These are phyloP conservation scores for Plemyria rubiginata DNA, from an alignment of 2,888 invertebrate genomes.

Conservation along the genomic window DNA sequence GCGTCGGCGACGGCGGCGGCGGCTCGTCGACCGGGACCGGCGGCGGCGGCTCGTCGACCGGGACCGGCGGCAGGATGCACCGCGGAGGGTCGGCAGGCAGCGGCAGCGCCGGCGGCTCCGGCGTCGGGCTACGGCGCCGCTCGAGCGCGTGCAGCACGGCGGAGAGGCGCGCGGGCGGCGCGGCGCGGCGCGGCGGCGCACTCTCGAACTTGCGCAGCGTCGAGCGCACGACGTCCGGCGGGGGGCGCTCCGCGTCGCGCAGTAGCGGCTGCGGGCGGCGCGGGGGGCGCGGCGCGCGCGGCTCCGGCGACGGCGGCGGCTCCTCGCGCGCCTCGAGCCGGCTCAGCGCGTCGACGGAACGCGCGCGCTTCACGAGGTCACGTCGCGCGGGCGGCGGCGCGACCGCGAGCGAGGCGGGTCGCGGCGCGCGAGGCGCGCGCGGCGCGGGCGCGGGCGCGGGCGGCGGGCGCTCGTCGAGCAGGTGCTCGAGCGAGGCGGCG, in stretches of 20 bases:
- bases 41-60: conserved; percentile 50
- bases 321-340: conserved; percentile 86
- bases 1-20: conserved; percentile 47
- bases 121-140: conserved; percentile 64
- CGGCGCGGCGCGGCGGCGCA: conserved; percentile 82
- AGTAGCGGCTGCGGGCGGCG: conserved; percentile 78
- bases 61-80: conserved; percentile 26
- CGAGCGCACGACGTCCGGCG: conserved; percentile 94
- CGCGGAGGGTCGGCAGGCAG: conserved; percentile 69
- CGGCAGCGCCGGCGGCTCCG: conserved; percentile 59
- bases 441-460: conserved; percentile 51
- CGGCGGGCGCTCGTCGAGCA: conserved; percentile 87
- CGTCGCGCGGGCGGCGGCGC: conserved; percentile 60
- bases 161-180: conserved; percentile 79
- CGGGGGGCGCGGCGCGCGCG: conserved; percentile 79
- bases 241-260: conserved; percentile 87
- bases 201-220: conserved; percentile 93
- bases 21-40: conserved; percentile 34
- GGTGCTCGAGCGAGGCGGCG: conserved; percentile 93
- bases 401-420: conserved; percentile 58
- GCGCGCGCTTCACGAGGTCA: conserved; percentile 91
- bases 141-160: conserved; percentile 71
- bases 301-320: conserved; percentile 85
- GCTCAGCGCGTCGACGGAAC: conserved; percentile 93
- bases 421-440: conserved; percentile 48